Evolutionary conservation across 2,888 invertebrate genomes (phyloP), one percentile per base, ranked within the genome.

Genomic region (Philaethria dido): DNA sequence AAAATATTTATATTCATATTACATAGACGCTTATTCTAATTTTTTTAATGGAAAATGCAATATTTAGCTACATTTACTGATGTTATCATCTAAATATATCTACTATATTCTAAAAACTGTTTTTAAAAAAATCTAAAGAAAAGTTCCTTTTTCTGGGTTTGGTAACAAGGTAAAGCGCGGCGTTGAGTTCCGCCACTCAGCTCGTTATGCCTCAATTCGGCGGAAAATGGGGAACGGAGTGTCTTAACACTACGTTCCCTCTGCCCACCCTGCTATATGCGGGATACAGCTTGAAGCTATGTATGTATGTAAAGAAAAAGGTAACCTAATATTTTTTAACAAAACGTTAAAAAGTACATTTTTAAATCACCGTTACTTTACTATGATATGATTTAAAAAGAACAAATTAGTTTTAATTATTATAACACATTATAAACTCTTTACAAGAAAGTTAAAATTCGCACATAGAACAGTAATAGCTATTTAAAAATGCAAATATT

Each of bases 401-500:
- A 13, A 18, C 55, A 22, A 42, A 57, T 52, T 33, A 18, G 22
- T 50, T 48, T 39, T 55, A 39, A 20, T 57, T n/a, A 42, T 22
- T 25, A 22, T n/a, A n/a, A 57, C 22, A 57, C n/a, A 25, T 42
- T 8, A 42, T 25, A 44, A 60, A 45, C 44, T 60, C 29, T 60
- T 45, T 45, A 60, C 29, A 60, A 45, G 29, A 42, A 60, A 60
- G 45, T 44, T 45, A 45, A 29, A 29, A 60, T 45, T 60, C 45
- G 45, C 29, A 60, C 60, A 45, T 60, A 29, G 29, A 29, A 45
- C 45, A 45, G 29, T 60, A 45, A 60, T 11, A 18, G 42, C 57
- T 57, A 22, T 55, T 57, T 9, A n/a, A 57, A 55, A 42, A 57
- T 45, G 29, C 45, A 45, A 45, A 45, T 60, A 60, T 60, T 60